A percentile compares a stretch with the other conserved stretches of the same genome.
Conservation (phyloP, 1,140 invertebrate species). For the Eriosoma lanigerum region DNA sequence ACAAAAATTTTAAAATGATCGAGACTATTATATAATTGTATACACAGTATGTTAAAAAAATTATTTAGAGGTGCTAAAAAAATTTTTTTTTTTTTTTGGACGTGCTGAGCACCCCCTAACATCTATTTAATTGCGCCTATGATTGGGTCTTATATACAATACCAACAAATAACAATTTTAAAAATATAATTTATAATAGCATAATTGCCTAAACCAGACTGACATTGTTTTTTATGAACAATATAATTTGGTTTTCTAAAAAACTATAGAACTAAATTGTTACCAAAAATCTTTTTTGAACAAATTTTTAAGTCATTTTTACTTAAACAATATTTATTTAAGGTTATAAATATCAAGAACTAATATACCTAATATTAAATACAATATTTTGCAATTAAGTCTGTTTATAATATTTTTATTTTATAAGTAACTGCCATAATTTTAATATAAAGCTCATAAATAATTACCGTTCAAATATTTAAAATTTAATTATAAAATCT, state of each 20-base stretch:
- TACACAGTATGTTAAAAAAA: too few species aligned
- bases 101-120: too few species aligned
- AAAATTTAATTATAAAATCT: neutral
- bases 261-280: neutral
- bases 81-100: too few species aligned
- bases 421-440: slow-evolving; percentile 28
- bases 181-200: too few species aligned
- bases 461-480: neutral
- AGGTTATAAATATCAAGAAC: neutral
- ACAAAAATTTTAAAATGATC: too few species aligned
- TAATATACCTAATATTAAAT: too few species aligned
- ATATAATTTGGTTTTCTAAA: neutral
- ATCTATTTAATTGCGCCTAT: too few species aligned
- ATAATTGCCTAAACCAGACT: neutral
- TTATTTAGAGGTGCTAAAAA: too few species aligned
- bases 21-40: too few species aligned
- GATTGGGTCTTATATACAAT: too few species aligned
- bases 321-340: neutral
- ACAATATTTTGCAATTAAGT: neutral
- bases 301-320: slow-evolving; percentile 12
- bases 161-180: too few species aligned
- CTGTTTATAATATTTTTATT: neutral
- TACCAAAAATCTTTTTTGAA: slow-evolving; percentile 1
- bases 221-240: neutral
- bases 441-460: slow-evolving; percentile 7